These are phyloP conservation scores for Diabrotica balteata DNA, from an alignment of 2,888 invertebrate genomes.

Conservation along the genomic window DNA sequence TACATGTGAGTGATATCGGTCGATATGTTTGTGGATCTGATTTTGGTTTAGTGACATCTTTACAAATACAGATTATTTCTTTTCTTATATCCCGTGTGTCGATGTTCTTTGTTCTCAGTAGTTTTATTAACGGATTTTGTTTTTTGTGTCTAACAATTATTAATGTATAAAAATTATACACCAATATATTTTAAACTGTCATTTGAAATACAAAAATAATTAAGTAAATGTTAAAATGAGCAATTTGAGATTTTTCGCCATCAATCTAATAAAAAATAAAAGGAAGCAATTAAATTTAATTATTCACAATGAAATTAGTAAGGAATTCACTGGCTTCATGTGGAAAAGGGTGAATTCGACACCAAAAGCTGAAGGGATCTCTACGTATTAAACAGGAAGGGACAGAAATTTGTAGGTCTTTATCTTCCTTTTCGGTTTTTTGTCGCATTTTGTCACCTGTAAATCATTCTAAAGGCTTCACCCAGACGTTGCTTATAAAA, in stretches of 20 bases:
- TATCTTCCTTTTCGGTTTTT: conserved; percentile 26
- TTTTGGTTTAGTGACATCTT: no score
- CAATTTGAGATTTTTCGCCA: conserved; percentile 3
- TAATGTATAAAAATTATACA: no score
- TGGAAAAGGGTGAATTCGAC: conserved; percentile 33
- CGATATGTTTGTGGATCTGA: no score
- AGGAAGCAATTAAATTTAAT: conserved; percentile 35
- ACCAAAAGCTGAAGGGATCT: conserved; percentile 25
- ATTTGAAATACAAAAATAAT: no score
- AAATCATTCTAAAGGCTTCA: conserved; percentile 25
- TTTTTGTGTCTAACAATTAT: no score
- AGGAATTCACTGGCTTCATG: conserved; percentile 34
- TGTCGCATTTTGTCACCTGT: conserved; percentile 24
- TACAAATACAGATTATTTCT: no score
- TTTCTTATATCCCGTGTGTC: no score
- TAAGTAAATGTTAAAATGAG: no score
- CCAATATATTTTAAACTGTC: no score
- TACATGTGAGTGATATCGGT: no score
- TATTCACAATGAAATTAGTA: conserved; percentile 32
- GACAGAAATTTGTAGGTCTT: conserved; percentile 32
- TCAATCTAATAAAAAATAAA: conserved; percentile 26
- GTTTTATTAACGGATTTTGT: no score
- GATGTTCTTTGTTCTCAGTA: no score
- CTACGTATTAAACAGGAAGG: conserved; percentile 20
- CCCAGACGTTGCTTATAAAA: conserved; percentile 8